Conservation (phyloP, 2,888 invertebrate species). For the Eupithecia inturbata region DNA sequence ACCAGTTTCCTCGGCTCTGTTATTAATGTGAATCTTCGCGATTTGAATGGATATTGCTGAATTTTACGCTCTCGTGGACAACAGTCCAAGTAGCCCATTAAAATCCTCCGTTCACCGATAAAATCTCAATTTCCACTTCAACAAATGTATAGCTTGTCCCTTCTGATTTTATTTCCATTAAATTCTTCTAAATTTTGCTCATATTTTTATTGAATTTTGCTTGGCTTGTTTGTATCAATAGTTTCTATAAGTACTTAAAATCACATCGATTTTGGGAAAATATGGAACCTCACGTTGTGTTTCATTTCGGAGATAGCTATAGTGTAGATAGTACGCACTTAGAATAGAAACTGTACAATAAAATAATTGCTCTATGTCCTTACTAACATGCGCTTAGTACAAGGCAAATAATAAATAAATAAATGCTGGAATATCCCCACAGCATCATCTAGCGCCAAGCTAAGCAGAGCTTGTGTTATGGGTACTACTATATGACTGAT, state of each 20-base stretch:
- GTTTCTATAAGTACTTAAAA: too few species aligned
- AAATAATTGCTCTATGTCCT: too few species aligned
- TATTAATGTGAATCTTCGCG: constrained; percentile 9
- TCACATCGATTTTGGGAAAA: not conserved
- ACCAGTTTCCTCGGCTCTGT: not conserved
- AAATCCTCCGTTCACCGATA: constrained; percentile 22
- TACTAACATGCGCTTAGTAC: too few species aligned
- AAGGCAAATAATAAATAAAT: too few species aligned
- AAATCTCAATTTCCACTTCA: constrained; percentile 12
- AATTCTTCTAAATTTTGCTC: not conserved
- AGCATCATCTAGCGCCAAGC: too few species aligned
- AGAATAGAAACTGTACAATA: too few species aligned
- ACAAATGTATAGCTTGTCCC: not conserved
- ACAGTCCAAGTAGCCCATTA: constrained; percentile 27
- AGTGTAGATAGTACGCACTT: too few species aligned
- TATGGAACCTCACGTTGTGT: not conserved
- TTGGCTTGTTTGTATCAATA: not conserved
- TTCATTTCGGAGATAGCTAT: not conserved
- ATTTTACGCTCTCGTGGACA: constrained; percentile 24
- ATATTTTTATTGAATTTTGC: not conserved
- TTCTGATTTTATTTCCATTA: not conserved
- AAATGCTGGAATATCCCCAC: too few species aligned
- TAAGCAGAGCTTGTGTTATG: too few species aligned
- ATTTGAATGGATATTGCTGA: constrained; percentile 34
- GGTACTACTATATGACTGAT: too few species aligned